Percentiles rank a stretch among this genome's conserved stretches.
Evolutionary conservation across 2,113 vertebrate genomes (phyloP).

Genomic region (Phyllopteryx taeniolatus): DNA sequence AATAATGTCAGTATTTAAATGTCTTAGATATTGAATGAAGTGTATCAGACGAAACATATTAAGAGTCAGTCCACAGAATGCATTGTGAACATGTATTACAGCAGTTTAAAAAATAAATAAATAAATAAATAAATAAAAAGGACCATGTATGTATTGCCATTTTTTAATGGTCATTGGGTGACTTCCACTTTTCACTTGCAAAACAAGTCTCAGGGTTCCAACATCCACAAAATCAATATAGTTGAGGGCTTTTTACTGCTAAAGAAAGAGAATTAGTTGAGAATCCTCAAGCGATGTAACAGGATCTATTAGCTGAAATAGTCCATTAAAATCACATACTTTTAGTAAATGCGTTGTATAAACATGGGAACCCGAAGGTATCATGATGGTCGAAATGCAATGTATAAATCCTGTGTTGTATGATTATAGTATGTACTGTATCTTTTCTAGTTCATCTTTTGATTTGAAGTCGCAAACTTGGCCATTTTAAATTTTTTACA

Average conservation of each 20-base stretch:
- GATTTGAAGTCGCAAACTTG: slow-evolving; percentile 35
- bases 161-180: slow-evolving; percentile 29
- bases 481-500: slow-evolving; percentile 42
- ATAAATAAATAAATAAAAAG: neutral
- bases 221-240: slow-evolving; percentile 33
- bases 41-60: slow-evolving; percentile 60
- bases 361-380: slow-evolving; percentile 60
- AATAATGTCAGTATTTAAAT: slow-evolving; percentile 73
- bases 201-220: slow-evolving; percentile 62
- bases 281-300: neutral
- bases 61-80: slow-evolving; percentile 48
- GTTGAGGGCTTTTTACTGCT: slow-evolving; percentile 16
- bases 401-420: slow-evolving; percentile 64
- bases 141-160: slow-evolving; percentile 43
- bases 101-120: slow-evolving; percentile 33
- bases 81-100: slow-evolving; percentile 59
- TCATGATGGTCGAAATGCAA: slow-evolving; percentile 47
- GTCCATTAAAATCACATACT: neutral
- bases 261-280: neutral
- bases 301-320: neutral
- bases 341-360: slow-evolving; percentile 4
- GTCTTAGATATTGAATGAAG: slow-evolving; percentile 70
- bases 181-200: slow-evolving; percentile 35
- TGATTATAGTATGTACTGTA: slow-evolving; percentile 12
- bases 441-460: slow-evolving; percentile 46